Base-by-base conservation (phyloP, 2,888 invertebrate species). In the Spodoptera exigua region DNA sequence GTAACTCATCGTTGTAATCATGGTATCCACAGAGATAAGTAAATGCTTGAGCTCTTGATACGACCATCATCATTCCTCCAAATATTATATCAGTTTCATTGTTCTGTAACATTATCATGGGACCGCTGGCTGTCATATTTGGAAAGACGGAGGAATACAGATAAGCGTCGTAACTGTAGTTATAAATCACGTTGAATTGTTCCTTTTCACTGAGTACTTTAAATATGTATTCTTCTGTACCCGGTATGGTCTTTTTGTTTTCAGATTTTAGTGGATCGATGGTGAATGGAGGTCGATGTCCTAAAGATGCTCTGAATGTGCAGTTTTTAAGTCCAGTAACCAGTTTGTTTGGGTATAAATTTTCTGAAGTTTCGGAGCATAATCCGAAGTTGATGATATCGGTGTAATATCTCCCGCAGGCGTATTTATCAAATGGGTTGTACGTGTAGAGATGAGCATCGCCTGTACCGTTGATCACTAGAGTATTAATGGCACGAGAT, bases 351-450 rank as follows among this genome's bases (percentile, higher is more conserved):
- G 82, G 81, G 57, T 79, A 88, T 11, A 88, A 60, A 44, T 80
- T 44, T 0, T 56, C 32, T 0, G 68, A 53, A 11, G 63, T 9
- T n/a, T 70, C 47, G 12, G 60, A 64, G 61, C 91, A 91, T 52
- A 78, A 68, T 7, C 91, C 91, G 2, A 78, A 72, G 32, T 73
- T 58, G 16, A 84, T 83, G 11, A 91, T 62, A 27, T 74, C 63
- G 2, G 75, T 70, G 55, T 85, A 90, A 39, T 82, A 79, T 53
- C 80, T 83, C n/a, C 91, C 91, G 48, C 91, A 91, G 0, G 82
- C 83, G 47, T 80, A 85, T 43, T 90, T 85, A 53, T 86, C 83
- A 41, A 81, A 90, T 0, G 90, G 87, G 64, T 91, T 86, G 62
- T 89, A 91, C 0, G 87, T 81, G 57, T 84, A 89, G 12, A 90